These are phyloP conservation scores for Rotaria socialis DNA, from an alignment of 2,888 invertebrate genomes.

Conservation along the genomic window DNA sequence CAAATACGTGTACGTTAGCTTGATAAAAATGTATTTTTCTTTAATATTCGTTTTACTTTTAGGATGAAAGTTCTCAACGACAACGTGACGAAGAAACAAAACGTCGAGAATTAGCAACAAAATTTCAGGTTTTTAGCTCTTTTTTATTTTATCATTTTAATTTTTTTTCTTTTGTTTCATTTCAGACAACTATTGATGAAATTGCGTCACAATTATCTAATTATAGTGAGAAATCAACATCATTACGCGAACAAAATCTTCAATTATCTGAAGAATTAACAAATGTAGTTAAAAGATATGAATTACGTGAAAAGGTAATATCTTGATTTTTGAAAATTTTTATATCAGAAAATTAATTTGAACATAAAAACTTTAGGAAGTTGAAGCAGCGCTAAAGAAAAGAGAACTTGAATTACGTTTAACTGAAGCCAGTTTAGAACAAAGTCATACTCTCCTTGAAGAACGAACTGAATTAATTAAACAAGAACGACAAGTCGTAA, in stretches of 20 bases:
- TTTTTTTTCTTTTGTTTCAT: background rate
- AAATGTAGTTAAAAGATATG: slow-evolving; percentile 74
- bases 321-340: slow-evolving; percentile 51
- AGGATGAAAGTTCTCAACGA: slow-evolving; percentile 77
- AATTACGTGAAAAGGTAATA: slow-evolving; percentile 73
- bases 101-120: slow-evolving; percentile 77
- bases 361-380: slow-evolving; percentile 65
- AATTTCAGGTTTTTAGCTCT: slow-evolving; percentile 67
- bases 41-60: slow-evolving; percentile 46
- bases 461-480: slow-evolving; percentile 63
- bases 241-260: slow-evolving; percentile 78
- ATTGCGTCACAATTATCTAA: slow-evolving; percentile 77
- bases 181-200: slow-evolving; percentile 72
- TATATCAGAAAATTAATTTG: background rate
- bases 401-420: slow-evolving; percentile 74
- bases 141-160: background rate
- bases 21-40: background rate
- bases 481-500: slow-evolving; percentile 47
- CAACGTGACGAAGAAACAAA: slow-evolving; percentile 82
- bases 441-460: slow-evolving; percentile 62
- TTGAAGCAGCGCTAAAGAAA: slow-evolving; percentile 66
- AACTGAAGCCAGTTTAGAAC: slow-evolving; percentile 72
- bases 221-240: slow-evolving; percentile 79
- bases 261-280: slow-evolving; percentile 79
- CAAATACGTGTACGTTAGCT: slow-evolving; percentile 69